Evolutionary conservation across 1,140 invertebrate species (phyloP), one percentile per base, ranked within the genome.

Genomic region (Cherax quadricarinatus): DNA sequence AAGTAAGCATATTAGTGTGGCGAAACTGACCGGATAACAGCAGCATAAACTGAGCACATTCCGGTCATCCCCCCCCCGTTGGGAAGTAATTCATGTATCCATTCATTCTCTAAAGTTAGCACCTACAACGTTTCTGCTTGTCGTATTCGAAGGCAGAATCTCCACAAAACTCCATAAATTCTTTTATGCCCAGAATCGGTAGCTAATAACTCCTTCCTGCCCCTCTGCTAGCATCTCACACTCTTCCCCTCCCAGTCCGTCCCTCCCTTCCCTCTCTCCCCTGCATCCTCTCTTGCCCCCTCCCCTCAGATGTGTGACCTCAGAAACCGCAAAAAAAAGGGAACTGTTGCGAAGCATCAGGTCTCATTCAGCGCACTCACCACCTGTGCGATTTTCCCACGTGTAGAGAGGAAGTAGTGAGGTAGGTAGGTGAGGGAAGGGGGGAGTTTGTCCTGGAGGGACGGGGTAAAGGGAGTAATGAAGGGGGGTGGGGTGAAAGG

Each of bases 321-420:
- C 60, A 62, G 60, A 62, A 57, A 84, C 49, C 60, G 82, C 60
- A 70, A 85, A 4, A 81, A 53, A 4, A 53, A 81, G 24, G n/a
- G 70, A 75, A 75, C 7, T 30, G n/a, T 30, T 24, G n/a, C 70
- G n/a, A 24, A 85, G 41, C 30, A 70, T 70, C 83, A 85, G 83
- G 83, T 85, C 83, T 85, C 83, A 66, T 85, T 70, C 83, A 85
- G 53, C 66, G 6, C 49, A 85, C 83, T 48, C 30, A 16, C 83
- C 83, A 85, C 83, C 83, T 85, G 83, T 66, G 53, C 60, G 9
- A 70, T 70, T 85, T 85, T 85, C 83, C 83, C 83, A 85, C 62
- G 83, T 85, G 60, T 41, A 70, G 83, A 75, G 70, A 24, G 82
- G 60, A 48, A 53, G 24, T 16, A n/a, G 14, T n/a, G 21, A 12